A percentile compares a stretch with the other conserved stretches of the same genome.
phyloP scores from a whole-genome alignment of 1,140 invertebrate genomes.

The Drosophila teissieri region DNA sequence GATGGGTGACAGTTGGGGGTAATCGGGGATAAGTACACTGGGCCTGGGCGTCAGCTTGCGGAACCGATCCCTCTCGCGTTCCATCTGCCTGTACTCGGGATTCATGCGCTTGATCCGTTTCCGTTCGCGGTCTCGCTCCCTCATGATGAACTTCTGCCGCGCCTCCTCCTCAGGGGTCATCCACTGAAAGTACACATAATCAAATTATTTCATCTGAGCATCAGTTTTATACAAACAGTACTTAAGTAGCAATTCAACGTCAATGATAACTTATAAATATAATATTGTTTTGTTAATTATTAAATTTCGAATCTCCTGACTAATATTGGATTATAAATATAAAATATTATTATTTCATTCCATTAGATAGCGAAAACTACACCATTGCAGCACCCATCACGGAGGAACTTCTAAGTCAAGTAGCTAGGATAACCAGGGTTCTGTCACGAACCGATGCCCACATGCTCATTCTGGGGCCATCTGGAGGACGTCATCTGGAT shows the following conservation, averaged over 20 bases:
- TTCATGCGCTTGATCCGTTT: constrained; percentile 78
- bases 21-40: constrained; percentile 77
- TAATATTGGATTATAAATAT: background rate
- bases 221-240: constrained; percentile 6
- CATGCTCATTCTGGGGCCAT: constrained; percentile 90
- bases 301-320: background rate
- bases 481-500: constrained; percentile 92
- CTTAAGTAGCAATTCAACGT: constrained; percentile 15
- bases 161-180: constrained; percentile 81
- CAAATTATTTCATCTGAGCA: constrained; percentile 10
- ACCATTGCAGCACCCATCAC: constrained; percentile 87
- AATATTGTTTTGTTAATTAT: too few species aligned
- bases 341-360: background rate
- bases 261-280: constrained; percentile 8
- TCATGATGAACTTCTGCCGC: constrained; percentile 79
- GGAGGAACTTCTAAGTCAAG: constrained; percentile 88
- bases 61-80: constrained; percentile 73
- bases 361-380: constrained; percentile 70
- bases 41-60: constrained; percentile 76
- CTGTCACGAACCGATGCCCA: constrained; percentile 88
- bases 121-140: constrained; percentile 72
- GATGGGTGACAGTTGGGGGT: constrained; percentile 8
- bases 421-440: constrained; percentile 88
- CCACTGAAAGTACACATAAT: constrained; percentile 74
- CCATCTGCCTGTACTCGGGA: constrained; percentile 79